Conservation (phyloP, 2,113 vertebrate species). For the Ammodramus savannarum region DNA sequence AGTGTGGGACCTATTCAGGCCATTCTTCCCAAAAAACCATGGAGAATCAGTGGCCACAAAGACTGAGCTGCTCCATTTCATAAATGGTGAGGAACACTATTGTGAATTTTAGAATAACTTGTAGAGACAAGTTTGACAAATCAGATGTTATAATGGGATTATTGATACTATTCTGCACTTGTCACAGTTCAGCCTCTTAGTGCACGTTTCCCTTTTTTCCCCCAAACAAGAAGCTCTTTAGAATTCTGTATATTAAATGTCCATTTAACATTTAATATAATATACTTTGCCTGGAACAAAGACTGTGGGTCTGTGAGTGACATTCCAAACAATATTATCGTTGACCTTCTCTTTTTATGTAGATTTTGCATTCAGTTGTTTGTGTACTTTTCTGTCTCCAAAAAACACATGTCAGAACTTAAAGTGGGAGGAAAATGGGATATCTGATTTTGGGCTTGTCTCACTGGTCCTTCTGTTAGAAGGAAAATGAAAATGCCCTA, state of each 20-base stretch:
- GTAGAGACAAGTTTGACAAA: constrained; percentile 52
- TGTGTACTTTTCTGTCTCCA: neutral
- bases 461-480: neutral
- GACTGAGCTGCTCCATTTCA: constrained; percentile 28
- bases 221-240: neutral
- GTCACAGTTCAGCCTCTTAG: neutral
- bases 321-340: neutral
- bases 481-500: neutral
- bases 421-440: neutral
- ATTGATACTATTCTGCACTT: constrained; percentile 32
- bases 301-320: neutral
- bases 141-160: constrained; percentile 63
- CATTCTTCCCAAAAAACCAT: constrained; percentile 29
- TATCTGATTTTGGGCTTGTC: neutral
- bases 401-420: neutral
- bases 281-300: neutral
- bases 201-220: neutral
- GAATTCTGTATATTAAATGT: constrained; percentile 22
- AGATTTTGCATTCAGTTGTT: neutral
- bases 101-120: constrained; percentile 33
- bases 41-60: constrained; percentile 51
- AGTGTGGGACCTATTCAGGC: neutral
- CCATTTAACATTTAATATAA: constrained; percentile 10
- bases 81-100: neutral
- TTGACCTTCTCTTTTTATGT: constrained; percentile 8